A percentile compares a stretch with the other conserved stretches of the same genome.
These are phyloP conservation scores for Zaprionus ghesquierei DNA, from an alignment of 1,140 invertebrate genomes.

Conservation along the genomic window DNA sequence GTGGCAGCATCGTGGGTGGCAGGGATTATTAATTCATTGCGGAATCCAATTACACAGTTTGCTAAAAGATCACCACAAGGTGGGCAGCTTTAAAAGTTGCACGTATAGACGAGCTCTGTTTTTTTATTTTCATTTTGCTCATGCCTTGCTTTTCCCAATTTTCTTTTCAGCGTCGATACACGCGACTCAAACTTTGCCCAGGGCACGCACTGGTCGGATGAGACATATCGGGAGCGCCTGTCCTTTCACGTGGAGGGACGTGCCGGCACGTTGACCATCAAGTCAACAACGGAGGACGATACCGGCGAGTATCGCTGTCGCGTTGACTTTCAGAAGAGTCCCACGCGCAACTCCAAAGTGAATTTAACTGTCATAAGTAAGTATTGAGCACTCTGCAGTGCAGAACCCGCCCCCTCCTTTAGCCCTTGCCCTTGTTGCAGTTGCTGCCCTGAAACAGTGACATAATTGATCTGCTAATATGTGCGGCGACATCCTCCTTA, in stretches of 20 bases:
- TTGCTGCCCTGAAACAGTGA: conserved; percentile 28
- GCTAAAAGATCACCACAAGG: conserved; percentile 41
- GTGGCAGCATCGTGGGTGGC: background rate
- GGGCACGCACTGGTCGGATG: conserved; percentile 88
- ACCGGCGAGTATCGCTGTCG: conserved; percentile 93
- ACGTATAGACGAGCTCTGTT: background rate
- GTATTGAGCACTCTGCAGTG: conserved; percentile 81
- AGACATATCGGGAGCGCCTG: conserved; percentile 85
- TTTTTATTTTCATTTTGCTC: background rate
- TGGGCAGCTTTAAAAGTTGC: conserved; percentile 40
- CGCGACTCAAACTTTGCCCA: conserved; percentile 85
- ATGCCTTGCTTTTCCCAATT: conserved; percentile 6
- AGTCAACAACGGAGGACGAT: conserved; percentile 87
- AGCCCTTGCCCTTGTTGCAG: conserved; percentile 3
- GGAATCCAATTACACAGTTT: conserved; percentile 65
- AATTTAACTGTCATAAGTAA: conserved; percentile 95
- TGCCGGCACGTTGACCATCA: conserved; percentile 87
- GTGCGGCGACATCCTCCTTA: conserved; percentile 48
- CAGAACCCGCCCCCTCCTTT: background rate
- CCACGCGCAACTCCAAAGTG: conserved; percentile 93
- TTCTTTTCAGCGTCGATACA: conserved; percentile 87
- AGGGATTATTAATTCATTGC: conserved; percentile 72
- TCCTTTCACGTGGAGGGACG: conserved; percentile 86
- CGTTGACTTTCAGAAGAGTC: conserved; percentile 94
- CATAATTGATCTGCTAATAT: conserved; percentile 79